These are phyloP conservation scores for Saccostrea glomerata DNA, from an alignment of 1,140 invertebrate species.

Conservation along the genomic window DNA sequence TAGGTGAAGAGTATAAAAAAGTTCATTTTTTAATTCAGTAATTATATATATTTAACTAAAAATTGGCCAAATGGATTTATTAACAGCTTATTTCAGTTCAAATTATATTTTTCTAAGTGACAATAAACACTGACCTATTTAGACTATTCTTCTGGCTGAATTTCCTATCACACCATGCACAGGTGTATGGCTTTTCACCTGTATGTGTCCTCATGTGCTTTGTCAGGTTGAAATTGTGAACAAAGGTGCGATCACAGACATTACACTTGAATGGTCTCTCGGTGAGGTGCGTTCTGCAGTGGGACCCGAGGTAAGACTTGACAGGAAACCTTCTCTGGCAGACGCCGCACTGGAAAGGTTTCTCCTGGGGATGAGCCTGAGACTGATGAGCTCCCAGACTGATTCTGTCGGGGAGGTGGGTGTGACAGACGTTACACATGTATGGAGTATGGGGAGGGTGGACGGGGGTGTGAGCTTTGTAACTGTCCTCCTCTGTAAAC, in stretches of 20 bases:
- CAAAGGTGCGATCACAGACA: constrained; percentile 72
- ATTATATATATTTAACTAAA: too few species aligned
- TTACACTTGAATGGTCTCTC: constrained; percentile 76
- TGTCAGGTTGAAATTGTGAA: constrained; percentile 83
- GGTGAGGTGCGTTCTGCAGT: constrained; percentile 72
- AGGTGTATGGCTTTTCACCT: constrained; percentile 78
- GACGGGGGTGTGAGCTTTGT: not conserved
- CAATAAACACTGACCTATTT: constrained; percentile 40
- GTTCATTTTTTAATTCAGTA: too few species aligned
- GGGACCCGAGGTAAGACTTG: constrained; percentile 82
- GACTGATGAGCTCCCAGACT: not conserved
- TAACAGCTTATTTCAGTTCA: too few species aligned
- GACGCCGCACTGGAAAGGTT: constrained; percentile 85
- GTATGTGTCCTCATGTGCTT: constrained; percentile 85
- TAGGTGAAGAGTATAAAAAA: too few species aligned
- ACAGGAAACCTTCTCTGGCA: constrained; percentile 97
- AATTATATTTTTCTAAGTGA: not conserved
- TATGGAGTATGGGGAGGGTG: not conserved
- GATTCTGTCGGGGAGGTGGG: constrained; percentile 3
- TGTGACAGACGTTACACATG: constrained; percentile 2
- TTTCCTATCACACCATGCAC: constrained; percentile 62
- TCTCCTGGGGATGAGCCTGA: constrained; percentile 4
- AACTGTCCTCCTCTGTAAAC: not conserved
- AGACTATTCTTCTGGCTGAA: constrained; percentile 52
- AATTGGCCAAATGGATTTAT: too few species aligned